Percentiles rank a stretch among this genome's conserved stretches.
These are phyloP conservation scores for Cryptoprocta ferox DNA, from an alignment of 2,797 vertebrate species.

Conservation along the genomic window DNA sequence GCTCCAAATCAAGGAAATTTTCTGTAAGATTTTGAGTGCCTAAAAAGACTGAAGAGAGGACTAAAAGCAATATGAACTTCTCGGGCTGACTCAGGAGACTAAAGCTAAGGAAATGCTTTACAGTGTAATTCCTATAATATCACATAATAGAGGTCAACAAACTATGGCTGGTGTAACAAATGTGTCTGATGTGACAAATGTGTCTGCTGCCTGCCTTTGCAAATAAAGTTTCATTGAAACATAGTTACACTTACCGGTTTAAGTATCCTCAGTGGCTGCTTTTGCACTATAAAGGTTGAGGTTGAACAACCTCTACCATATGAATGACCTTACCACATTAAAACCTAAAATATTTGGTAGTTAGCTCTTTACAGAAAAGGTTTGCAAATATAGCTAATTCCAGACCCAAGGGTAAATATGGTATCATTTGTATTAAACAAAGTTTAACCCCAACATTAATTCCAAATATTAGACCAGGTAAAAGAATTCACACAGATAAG, in stretches of 20 bases:
- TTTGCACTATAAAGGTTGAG: neutral
- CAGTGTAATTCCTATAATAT: neutral
- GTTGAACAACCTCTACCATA: neutral
- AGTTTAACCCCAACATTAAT: neutral
- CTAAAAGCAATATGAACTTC: neutral
- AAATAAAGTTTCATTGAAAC: neutral
- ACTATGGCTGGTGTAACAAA: no score
- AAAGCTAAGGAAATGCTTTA: neutral
- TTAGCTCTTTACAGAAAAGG: neutral
- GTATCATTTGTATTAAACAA: neutral
- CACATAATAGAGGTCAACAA: neutral
- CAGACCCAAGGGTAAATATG: neutral
- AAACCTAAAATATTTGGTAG: neutral
- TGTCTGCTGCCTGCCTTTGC: neutral
- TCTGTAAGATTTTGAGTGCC: neutral
- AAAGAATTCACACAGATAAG: neutral
- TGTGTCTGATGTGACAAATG: neutral
- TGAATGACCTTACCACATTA: neutral
- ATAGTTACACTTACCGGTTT: neutral
- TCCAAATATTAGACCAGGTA: neutral
- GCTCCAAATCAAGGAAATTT: neutral
- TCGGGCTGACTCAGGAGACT: neutral
- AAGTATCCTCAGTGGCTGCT: neutral
- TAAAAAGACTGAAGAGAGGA: neutral
- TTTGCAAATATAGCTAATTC: neutral